Evolutionary conservation across 23 tunicate species (phyloP).

Genomic region (Trididemnum clinides): DNA sequence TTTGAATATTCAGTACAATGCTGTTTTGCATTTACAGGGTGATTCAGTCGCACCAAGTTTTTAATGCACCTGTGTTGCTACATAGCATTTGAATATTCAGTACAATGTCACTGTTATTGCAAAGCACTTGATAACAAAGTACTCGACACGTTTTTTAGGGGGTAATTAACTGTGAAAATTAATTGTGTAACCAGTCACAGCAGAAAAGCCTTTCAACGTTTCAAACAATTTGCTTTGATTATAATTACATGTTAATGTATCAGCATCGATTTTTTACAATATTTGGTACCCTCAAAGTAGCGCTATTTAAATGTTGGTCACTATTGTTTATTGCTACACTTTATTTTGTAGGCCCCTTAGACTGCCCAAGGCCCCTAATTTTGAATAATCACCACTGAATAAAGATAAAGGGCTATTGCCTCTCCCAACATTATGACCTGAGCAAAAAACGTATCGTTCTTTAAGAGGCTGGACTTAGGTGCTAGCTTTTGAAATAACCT

Average conservation of each 20-base stretch:
- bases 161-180: not conserved
- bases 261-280: not conserved
- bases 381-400: too few species aligned
- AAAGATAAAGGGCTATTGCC: too few species aligned
- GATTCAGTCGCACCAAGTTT: too few species aligned
- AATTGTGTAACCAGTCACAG: not conserved
- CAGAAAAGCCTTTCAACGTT: not conserved
- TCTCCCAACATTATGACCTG: too few species aligned
- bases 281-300: not conserved
- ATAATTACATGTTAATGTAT: not conserved
- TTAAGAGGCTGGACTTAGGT: too few species aligned
- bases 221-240: not conserved
- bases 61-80: not conserved
- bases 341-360: too few species aligned
- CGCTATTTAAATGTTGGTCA: too few species aligned
- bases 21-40: not conserved
- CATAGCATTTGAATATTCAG: not conserved
- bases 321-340: too few species aligned
- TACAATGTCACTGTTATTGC: not conserved
- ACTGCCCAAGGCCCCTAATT: too few species aligned
- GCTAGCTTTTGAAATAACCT: too few species aligned
- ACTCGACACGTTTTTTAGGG: not conserved
- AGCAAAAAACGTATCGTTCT: too few species aligned
- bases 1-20: not conserved
- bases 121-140: not conserved